These are phyloP conservation scores for Atta colombica DNA, from an alignment of 1,140 invertebrate species.

Conservation along the genomic window DNA sequence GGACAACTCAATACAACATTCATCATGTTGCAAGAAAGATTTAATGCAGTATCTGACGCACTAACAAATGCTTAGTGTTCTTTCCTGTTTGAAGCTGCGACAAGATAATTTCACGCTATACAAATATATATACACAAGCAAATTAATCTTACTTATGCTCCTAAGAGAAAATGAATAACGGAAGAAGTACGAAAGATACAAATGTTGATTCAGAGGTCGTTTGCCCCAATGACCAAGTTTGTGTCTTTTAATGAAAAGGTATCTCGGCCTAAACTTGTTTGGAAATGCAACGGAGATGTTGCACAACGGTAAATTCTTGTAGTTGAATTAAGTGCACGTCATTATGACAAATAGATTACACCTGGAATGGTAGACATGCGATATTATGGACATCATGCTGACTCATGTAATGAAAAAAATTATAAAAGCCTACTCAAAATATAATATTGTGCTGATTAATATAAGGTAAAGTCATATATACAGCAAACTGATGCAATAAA, in stretches of 20 bases:
- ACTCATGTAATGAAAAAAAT: conserved; percentile 29
- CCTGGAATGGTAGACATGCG: conserved; percentile 18
- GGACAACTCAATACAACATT: background rate
- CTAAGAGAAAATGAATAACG: conserved; percentile 13
- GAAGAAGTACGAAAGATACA: background rate
- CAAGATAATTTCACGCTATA: conserved; percentile 26
- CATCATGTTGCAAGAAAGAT: background rate
- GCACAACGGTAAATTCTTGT: conserved; percentile 71
- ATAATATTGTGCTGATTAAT: background rate
- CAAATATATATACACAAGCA: background rate
- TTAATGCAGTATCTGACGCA: background rate
- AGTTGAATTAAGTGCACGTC: conserved; percentile 72
- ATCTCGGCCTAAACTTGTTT: conserved; percentile 43
- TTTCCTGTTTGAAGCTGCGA: conserved; percentile 1
- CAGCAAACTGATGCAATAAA: background rate
- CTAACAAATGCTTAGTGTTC: background rate
- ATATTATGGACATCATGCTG: conserved; percentile 11
- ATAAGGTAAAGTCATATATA: background rate
- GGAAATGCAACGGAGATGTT: conserved; percentile 66
- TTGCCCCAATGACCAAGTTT: conserved; percentile 64
- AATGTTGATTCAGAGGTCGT: conserved; percentile 55
- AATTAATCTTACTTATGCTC: conserved; percentile 44
- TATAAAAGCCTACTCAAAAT: conserved; percentile 8
- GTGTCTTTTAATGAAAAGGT: conserved; percentile 64
- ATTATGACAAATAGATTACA: conserved; percentile 74